These are phyloP conservation scores for Orchesella cincta DNA, from an alignment of 1,140 invertebrate species.

Conservation along the genomic window DNA sequence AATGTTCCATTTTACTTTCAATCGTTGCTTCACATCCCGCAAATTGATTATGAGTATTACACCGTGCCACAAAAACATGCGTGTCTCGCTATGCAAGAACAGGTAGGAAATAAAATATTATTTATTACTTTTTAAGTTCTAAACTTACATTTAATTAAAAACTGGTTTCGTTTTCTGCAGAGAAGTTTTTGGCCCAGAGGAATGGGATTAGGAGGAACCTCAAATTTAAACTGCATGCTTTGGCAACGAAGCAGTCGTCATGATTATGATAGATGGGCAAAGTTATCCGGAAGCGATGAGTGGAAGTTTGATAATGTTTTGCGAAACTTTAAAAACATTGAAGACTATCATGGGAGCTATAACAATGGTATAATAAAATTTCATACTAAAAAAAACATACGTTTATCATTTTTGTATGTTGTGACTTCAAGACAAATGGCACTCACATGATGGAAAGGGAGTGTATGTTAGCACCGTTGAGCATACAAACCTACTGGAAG, in stretches of 20 bases:
- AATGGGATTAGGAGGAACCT: conserved; percentile 40
- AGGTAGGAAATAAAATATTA: neutral
- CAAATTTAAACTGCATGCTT: conserved; percentile 66
- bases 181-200: conserved; percentile 31
- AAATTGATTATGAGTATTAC: neutral
- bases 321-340: conserved; percentile 47
- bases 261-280: conserved; percentile 63
- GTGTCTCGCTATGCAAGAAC: neutral
- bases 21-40: neutral
- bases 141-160: neutral
- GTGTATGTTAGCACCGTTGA: conserved; percentile 11
- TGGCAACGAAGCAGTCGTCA: conserved; percentile 70
- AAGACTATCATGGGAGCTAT: conserved; percentile 33
- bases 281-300: conserved; percentile 57
- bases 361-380: conserved; percentile 23
- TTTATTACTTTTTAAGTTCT: neutral
- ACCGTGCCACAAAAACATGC: no score
- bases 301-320: conserved; percentile 62
- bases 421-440: neutral
- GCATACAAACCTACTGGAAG: conserved; percentile 73
- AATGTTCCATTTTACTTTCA: neutral
- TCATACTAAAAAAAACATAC: neutral
- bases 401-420: neutral
- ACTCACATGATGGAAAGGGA: neutral
- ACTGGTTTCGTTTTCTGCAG: neutral